A percentile compares a stretch with the other conserved stretches of the same genome.
Conservation (phyloP, 2,113 vertebrate species). For the Eptesicus fuscus region DNA sequence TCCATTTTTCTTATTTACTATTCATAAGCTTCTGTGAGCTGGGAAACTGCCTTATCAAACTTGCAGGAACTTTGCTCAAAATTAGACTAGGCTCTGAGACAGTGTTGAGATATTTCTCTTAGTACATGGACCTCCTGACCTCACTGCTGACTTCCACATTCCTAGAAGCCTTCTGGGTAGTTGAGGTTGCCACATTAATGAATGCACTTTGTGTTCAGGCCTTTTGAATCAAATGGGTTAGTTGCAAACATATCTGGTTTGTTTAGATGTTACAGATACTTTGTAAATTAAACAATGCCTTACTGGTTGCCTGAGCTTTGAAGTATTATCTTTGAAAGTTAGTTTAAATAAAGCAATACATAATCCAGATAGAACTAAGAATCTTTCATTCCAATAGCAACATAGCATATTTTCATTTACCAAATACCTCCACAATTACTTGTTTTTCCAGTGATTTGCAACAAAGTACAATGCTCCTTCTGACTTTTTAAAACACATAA, state of each 20-base stretch:
- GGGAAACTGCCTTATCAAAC: background rate
- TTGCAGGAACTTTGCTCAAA: background rate
- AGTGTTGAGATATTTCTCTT: background rate
- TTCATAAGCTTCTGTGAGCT: background rate
- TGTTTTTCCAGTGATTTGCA: background rate
- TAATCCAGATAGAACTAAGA: slow-evolving; percentile 14
- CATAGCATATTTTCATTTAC: background rate
- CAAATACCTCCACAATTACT: slow-evolving; percentile 31
- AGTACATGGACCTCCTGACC: background rate
- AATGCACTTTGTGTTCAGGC: background rate
- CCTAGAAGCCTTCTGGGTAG: background rate
- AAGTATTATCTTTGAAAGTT: slow-evolving; percentile 54
- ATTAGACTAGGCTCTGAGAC: background rate
- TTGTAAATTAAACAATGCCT: slow-evolving; percentile 42
- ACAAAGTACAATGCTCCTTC: background rate
- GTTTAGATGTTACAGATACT: background rate
- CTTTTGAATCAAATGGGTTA: background rate
- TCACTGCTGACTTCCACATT: background rate
- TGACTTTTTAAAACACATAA: background rate
- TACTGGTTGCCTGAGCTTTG: slow-evolving; percentile 21
- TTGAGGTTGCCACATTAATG: background rate
- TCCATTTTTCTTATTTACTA: background rate
- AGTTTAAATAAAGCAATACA: slow-evolving; percentile 63
- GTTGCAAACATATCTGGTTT: background rate
- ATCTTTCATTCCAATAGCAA: background rate